Evolutionary conservation across 2,113 vertebrate species (phyloP), one percentile per base, ranked within the genome.

Genomic region (Lota lota): DNA sequence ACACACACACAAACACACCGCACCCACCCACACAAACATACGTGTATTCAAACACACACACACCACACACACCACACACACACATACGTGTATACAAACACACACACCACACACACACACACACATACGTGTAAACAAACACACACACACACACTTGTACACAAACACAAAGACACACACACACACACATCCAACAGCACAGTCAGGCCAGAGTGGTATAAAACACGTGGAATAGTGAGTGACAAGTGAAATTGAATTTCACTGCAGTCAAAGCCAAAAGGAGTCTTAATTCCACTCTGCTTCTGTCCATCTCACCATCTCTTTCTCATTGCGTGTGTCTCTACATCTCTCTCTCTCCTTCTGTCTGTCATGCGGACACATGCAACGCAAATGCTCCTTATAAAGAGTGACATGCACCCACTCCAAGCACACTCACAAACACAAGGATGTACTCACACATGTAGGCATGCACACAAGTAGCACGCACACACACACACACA

Each of bases 211-310:
- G 17, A 56, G 53, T 70, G 70, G 77, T 82, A 83, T 84, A 84
- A 86, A 77, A 63, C 67, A 69, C 63, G 51, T 74, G 77, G 82
- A 82, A 82, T 85, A 77, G 73, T 86, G 75, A 85, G 66, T 84
- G 85, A 85, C 87, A 85, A 73, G 24, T 81, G 66, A 82, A 87
- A 88, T 87, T 82, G 75, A 86, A 87, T 83, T 82, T 81, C 63
- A 77, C 62, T 78, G 76, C 70, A 61, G 63, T 65, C 67, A 83
- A 70, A 77, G 67, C 81, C 70, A 76, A 73, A 65, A 78, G 74
- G 77, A 79, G 70, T 64, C 60, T 53, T 53, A 12, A 53, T 14
- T 53, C 3, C 17, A 15, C 53, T 56, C 53, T 56, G 5, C n/a
- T n/a, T 56, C 53, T 18, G 16, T 56, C 53, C 1, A 5, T 56